phyloP scores from a whole-genome alignment of 1,140 invertebrate genomes.

The Medauroidea extradentata region DNA sequence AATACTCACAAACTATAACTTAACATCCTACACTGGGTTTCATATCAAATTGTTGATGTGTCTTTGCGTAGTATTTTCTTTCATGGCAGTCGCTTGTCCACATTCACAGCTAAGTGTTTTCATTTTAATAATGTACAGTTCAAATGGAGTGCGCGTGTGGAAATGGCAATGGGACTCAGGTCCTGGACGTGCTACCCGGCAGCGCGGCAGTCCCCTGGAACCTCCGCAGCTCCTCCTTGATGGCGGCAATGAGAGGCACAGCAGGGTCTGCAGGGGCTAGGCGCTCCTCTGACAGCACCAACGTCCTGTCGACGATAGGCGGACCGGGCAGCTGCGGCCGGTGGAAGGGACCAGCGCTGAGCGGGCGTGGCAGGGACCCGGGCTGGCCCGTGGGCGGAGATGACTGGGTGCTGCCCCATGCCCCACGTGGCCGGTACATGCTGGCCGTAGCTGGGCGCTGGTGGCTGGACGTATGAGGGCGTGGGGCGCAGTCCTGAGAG shows the following conservation, averaged over 20 bases:
- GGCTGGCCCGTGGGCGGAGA: slow-evolving; percentile 1
- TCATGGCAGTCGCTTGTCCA: too few relatives aligned
- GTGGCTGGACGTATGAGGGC: slow-evolving; percentile 43
- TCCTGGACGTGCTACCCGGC: slow-evolving; percentile 1
- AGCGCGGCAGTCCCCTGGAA: slow-evolving; percentile 19
- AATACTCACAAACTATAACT: too few relatives aligned
- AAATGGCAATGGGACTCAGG: slow-evolving; percentile 9
- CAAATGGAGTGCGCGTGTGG: slow-evolving; percentile 45
- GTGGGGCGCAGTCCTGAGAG: slow-evolving; percentile 4
- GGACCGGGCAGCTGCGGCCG: slow-evolving; percentile 31
- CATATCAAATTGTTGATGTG: too few relatives aligned
- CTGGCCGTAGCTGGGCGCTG: slow-evolving; percentile 22
- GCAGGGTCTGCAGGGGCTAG: slow-evolving; percentile 53
- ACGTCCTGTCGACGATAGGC: neutral
- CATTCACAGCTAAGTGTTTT: too few relatives aligned
- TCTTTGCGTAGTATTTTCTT: too few relatives aligned
- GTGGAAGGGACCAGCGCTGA: slow-evolving; percentile 58
- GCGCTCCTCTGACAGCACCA: slow-evolving; percentile 37
- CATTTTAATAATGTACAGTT: too few relatives aligned
- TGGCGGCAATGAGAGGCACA: slow-evolving; percentile 57
- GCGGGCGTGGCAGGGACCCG: slow-evolving; percentile 37
- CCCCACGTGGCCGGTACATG: slow-evolving; percentile 34
- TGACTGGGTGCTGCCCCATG: slow-evolving; percentile 42
- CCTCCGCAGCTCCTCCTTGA: slow-evolving; percentile 53
- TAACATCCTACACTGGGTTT: too few relatives aligned